Base-by-base conservation (phyloP, 2,888 invertebrate species). In the Agrilus mali region DNA sequence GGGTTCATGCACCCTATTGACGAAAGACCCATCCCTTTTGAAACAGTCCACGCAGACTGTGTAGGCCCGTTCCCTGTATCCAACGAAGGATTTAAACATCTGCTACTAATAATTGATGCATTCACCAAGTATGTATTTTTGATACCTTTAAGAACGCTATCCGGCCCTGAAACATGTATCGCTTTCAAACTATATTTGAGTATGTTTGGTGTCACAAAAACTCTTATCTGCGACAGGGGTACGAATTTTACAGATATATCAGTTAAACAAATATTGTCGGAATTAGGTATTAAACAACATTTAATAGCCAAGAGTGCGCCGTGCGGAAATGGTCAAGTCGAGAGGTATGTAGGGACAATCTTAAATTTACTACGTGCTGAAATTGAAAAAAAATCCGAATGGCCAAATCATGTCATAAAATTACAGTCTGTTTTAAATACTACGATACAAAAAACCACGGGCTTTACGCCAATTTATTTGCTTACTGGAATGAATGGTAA, bases 391-490 rank as follows among this genome's bases (percentile, higher is more conserved):
- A 42, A 45, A 34, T 43, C 48, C 45, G 45, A 50, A 47, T 50
- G 48, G 48, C n/a, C 47, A 44, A 50, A 36, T 41, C 37, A n/a
- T n/a, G 13, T 27, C 31, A 12, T 4, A 7, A 38, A 38, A 38
- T 13, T 38, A 3, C 38, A 38, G 27, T 13, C 27, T 10, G 13
- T 22, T 6, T 22, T 38, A 15, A 31, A 38, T 16, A 27, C 38
- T 13, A 38, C n/a, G n/a, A n/a, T n/a, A 4, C 52, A 52, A 14
- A 50, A 52, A 40, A 42, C 47, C 13, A 50, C 48, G 3, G 48
- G 45, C 2, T 50, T 50, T 37, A 36, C 48, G 3, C 48, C 48
- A 27, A 10, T 51, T 3, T 42, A 44, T 32, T 37, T 49, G 6
- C 31, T 47, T 31, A 47, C 42, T 1, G 49, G 50, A 12, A 37